These are phyloP conservation scores for Prionailurus bengalensis DNA, from an alignment of 2,113 vertebrate species.

Conservation along the genomic window DNA sequence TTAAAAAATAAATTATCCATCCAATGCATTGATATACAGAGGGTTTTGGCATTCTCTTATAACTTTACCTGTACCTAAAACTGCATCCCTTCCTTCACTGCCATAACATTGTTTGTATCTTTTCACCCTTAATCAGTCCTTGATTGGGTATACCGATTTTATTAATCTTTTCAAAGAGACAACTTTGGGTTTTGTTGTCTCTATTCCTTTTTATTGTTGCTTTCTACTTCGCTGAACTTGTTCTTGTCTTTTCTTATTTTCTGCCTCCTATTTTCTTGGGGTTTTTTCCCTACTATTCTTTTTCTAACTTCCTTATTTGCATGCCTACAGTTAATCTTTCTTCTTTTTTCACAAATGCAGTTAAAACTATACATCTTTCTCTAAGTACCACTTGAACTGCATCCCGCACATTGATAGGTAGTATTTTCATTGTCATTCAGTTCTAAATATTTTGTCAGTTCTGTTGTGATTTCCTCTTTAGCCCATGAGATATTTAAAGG, in stretches of 20 bases:
- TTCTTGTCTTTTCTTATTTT: not conserved
- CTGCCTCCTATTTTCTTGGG: not conserved
- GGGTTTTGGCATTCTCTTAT: not conserved
- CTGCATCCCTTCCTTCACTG: not conserved
- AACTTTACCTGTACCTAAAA: not conserved
- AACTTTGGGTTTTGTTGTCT: not conserved
- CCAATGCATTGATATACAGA: not conserved
- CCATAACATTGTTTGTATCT: not conserved
- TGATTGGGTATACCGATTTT: not conserved
- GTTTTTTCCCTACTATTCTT: not conserved
- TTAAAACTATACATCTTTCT: conserved; percentile 24
- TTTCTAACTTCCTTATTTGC: not conserved
- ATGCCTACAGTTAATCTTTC: not conserved
- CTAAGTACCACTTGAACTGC: not conserved
- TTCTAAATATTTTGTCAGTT: conserved; percentile 77
- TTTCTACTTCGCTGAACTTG: not conserved
- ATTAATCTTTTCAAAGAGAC: not conserved
- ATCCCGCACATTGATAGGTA: conserved; percentile 53
- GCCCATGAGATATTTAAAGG: conserved; percentile 18
- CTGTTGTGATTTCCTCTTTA: conserved; percentile 54
- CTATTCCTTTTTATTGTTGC: not conserved
- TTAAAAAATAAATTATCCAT: too few relatives aligned
- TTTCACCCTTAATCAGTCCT: not conserved
- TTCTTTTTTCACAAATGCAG: not conserved
- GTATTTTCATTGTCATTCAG: conserved; percentile 63